phyloP scores from a whole-genome alignment of 2,113 vertebrate genomes.

The Tonatia bakeri region DNA sequence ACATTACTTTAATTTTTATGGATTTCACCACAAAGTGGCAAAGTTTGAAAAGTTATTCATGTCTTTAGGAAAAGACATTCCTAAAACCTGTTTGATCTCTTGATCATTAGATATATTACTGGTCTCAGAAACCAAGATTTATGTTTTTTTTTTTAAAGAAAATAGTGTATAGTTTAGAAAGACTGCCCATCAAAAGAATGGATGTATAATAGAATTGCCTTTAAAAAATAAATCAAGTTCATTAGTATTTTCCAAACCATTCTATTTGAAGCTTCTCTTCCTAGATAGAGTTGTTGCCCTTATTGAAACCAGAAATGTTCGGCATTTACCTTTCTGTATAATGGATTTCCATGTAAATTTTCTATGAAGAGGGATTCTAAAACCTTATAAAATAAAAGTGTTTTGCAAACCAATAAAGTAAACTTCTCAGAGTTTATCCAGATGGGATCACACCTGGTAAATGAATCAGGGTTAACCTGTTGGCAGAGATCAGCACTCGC shows the following conservation, averaged over 20 bases:
- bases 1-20: not conserved
- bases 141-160: not conserved
- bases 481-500: not conserved
- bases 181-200: not conserved
- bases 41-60: not conserved
- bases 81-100: not conserved
- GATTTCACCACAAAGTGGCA: not conserved
- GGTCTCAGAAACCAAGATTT: not conserved
- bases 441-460: not conserved
- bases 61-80: not conserved
- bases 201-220: not conserved
- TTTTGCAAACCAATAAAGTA: not conserved
- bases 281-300: not conserved
- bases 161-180: not conserved
- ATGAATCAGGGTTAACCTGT: conserved; percentile 7
- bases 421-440: not conserved
- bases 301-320: not conserved
- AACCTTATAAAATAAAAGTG: not conserved
- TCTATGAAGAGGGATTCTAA: not conserved
- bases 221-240: not conserved
- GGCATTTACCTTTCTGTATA: not conserved
- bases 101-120: not conserved
- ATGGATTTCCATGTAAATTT: not conserved
- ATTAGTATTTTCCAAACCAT: not conserved
- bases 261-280: not conserved